Evolutionary conservation across 2,888 invertebrate species (phyloP).

Genomic region (Elysia crispata): DNA sequence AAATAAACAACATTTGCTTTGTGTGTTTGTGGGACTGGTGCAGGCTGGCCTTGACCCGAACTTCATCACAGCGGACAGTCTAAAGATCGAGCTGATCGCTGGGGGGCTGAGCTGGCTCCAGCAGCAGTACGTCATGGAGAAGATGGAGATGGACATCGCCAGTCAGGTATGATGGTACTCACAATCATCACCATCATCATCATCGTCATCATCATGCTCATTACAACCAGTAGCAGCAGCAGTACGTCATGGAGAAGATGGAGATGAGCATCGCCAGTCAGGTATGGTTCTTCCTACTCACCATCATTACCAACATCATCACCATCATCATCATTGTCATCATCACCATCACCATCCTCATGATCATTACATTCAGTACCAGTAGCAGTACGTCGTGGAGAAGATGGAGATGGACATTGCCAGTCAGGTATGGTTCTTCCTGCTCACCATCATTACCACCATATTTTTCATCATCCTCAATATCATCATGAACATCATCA

Average conservation of each 20-base stretch:
- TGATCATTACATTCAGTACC: conserved; percentile 68
- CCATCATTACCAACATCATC: no score
- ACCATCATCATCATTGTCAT: neutral
- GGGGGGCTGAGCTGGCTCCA: conserved; percentile 76
- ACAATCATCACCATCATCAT: neutral
- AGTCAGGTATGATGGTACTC: conserved; percentile 66
- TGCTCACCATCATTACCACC: neutral
- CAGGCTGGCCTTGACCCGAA: conserved; percentile 67
- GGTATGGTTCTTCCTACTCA: no score
- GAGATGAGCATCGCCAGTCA: conserved; percentile 71
- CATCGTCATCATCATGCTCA: neutral
- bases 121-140: conserved; percentile 74
- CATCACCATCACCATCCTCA: neutral
- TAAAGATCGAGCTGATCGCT: conserved; percentile 75
- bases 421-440: conserved; percentile 66
- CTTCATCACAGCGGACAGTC: conserved; percentile 73
- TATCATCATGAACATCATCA: no score
- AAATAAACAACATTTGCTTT: no score
- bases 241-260: conserved; percentile 73
- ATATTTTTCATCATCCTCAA: neutral
- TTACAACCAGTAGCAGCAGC: conserved; percentile 76
- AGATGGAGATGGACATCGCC: conserved; percentile 70
- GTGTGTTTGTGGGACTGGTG: conserved; percentile 45
- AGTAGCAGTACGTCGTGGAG: conserved; percentile 75
- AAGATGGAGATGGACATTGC: conserved; percentile 70